These are phyloP conservation scores for Ichneumon xanthorius DNA, from an alignment of 2,888 invertebrate species.

Conservation along the genomic window DNA sequence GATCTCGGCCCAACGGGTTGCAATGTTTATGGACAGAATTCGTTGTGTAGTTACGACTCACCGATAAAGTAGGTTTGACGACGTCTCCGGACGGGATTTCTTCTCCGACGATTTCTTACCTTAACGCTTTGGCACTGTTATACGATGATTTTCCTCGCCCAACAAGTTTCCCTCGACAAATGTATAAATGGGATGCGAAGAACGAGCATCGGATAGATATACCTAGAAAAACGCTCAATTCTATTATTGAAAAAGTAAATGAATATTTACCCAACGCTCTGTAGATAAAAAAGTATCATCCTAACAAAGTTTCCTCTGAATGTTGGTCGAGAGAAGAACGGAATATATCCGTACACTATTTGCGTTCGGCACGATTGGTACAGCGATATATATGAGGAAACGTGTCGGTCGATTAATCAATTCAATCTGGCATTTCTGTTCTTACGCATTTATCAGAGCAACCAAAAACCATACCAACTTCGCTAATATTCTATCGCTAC, in stretches of 20 bases:
- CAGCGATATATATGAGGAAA: not conserved
- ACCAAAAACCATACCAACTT: not conserved
- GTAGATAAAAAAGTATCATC: not conserved
- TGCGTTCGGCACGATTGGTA: not conserved
- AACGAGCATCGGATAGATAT: not conserved
- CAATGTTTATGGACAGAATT: constrained; percentile 51
- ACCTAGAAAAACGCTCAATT: not conserved
- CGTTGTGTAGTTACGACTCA: constrained; percentile 32
- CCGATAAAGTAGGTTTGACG: constrained; percentile 54
- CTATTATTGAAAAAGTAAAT: not conserved
- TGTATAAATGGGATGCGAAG: not conserved
- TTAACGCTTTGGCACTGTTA: not conserved
- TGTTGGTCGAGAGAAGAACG: not conserved
- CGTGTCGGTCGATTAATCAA: not conserved
- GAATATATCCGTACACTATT: not conserved
- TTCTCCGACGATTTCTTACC: not conserved
- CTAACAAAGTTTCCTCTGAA: not conserved
- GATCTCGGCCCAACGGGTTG: not conserved
- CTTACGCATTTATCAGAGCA: not conserved
- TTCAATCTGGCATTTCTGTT: not conserved
- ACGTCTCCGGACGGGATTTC: constrained; percentile 43
- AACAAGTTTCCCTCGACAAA: not conserved
- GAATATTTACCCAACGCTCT: not conserved
- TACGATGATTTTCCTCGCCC: not conserved
- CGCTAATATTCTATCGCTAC: not conserved